These are phyloP conservation scores for Danaus melanippus DNA, from an alignment of 1,140 invertebrate species.

Conservation along the genomic window DNA sequence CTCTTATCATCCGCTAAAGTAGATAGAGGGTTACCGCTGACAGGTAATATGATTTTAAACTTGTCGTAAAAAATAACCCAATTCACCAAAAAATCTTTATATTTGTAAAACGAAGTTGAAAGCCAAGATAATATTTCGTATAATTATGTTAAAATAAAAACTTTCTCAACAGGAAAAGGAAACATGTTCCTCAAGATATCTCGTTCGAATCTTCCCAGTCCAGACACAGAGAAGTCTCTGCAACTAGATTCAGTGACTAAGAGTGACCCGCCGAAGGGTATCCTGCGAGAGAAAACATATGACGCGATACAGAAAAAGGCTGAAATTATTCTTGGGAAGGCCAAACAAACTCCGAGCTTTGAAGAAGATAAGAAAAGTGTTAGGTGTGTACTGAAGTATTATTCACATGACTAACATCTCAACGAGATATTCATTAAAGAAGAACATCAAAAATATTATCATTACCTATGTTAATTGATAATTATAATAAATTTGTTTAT, in stretches of 20 bases:
- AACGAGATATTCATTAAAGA: no score
- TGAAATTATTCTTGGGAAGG: slow-evolving; percentile 45
- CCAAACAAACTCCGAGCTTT: slow-evolving; percentile 48
- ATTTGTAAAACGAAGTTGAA: no score
- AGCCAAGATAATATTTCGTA: no score
- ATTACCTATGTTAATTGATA: no score
- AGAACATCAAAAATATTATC: background rate
- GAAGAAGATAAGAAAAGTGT: slow-evolving; percentile 82
- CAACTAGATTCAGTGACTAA: slow-evolving; percentile 52
- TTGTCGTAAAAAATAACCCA: background rate
- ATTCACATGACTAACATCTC: no score
- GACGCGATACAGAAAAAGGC: slow-evolving; percentile 68
- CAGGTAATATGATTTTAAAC: slow-evolving; percentile 31
- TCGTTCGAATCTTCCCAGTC: slow-evolving; percentile 69
- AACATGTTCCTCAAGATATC: slow-evolving; percentile 81
- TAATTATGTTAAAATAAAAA: background rate
- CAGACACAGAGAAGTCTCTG: slow-evolving; percentile 56
- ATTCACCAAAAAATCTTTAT: no score
- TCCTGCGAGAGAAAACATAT: slow-evolving; percentile 77
- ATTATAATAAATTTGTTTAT: no score
- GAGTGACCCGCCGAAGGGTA: slow-evolving; percentile 77
- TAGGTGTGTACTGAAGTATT: slow-evolving; percentile 34
- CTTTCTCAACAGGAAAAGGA: slow-evolving; percentile 70
- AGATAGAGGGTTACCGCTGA: slow-evolving; percentile 53
- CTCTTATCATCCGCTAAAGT: slow-evolving; percentile 40